phyloP scores from a whole-genome alignment of 1,140 invertebrate species.

The Geopemphigus sp. region DNA sequence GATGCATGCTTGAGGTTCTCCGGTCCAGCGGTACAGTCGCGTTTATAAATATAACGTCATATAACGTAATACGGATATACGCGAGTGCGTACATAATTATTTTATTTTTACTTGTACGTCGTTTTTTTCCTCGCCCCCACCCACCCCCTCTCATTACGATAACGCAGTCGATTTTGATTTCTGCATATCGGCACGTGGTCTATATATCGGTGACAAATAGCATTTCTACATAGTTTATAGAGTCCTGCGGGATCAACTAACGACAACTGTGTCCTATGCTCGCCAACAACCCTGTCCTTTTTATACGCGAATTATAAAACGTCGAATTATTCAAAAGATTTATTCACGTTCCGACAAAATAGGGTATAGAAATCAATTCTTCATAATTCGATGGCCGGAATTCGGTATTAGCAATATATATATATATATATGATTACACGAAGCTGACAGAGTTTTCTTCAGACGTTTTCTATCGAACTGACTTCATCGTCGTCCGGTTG shows the following conservation, averaged over 20 bases:
- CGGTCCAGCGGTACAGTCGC: background rate
- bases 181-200: background rate
- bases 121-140: constrained; percentile 1
- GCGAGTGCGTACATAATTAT: background rate
- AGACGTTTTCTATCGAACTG: background rate
- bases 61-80: background rate
- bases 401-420: background rate
- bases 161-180: no score
- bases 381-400: background rate
- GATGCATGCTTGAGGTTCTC: constrained; percentile 18
- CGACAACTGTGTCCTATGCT: background rate
- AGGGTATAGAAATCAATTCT: constrained; percentile 6
- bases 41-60: constrained; percentile 42
- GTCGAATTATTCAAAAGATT: constrained; percentile 16
- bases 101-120: background rate
- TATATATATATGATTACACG: constrained; percentile 3
- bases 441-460: background rate
- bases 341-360: background rate
- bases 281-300: background rate
- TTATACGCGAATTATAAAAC: constrained; percentile 3
- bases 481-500: background rate
- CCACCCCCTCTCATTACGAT: background rate
- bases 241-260: background rate
- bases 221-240: no score
- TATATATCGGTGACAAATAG: background rate